Evolutionary conservation across 2,113 vertebrate species (phyloP).

Genomic region (Stercorarius parasiticus): DNA sequence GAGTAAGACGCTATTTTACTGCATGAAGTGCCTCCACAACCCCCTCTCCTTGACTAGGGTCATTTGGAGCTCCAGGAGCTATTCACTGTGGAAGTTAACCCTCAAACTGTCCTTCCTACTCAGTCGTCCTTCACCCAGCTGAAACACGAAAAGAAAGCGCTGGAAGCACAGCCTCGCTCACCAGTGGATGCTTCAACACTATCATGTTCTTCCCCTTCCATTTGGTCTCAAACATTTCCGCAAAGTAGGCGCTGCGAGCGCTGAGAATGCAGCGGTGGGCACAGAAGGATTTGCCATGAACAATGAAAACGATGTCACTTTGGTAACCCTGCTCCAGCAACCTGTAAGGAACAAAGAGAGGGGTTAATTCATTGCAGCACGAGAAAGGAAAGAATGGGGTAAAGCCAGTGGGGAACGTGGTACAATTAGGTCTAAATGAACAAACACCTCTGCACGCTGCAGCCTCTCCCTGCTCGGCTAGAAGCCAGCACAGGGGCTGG

Average conservation of each 20-base stretch:
- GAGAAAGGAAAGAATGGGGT: background rate
- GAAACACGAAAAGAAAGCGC: background rate
- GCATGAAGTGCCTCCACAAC: background rate
- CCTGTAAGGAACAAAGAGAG: constrained; percentile 65
- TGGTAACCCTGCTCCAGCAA: constrained; percentile 90
- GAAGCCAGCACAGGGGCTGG: background rate
- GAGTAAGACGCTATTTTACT: background rate
- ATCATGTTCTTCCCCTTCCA: constrained; percentile 92
- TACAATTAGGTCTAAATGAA: background rate
- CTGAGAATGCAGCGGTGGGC: constrained; percentile 90
- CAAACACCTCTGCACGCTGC: background rate
- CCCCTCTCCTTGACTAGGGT: background rate
- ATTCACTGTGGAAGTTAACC: background rate
- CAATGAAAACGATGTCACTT: constrained; percentile 88
- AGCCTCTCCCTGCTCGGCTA: background rate
- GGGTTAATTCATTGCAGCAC: background rate
- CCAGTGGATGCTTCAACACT: constrained; percentile 92
- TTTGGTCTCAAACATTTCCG: constrained; percentile 92
- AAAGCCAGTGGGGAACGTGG: background rate
- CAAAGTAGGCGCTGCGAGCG: constrained; percentile 91
- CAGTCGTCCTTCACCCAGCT: background rate
- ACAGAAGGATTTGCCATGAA: constrained; percentile 88
- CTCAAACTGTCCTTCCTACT: background rate
- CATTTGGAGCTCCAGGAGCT: background rate
- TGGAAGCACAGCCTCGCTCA: constrained; percentile 56